Evolutionary conservation across 2,797 vertebrate genomes (phyloP).

Genomic region (Thamnophis elegans): DNA sequence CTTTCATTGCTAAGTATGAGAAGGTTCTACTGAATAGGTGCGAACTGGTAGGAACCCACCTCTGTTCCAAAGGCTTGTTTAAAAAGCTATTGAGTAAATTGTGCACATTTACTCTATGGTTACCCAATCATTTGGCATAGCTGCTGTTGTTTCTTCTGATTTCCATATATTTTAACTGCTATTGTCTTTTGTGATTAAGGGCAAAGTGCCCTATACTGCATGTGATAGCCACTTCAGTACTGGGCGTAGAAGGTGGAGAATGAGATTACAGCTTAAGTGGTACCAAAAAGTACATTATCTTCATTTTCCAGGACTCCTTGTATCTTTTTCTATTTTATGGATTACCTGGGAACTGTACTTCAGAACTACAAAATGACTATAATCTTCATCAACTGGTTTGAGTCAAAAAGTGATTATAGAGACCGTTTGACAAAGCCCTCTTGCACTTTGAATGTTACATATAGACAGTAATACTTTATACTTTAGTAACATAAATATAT

Average conservation of each 20-base stretch:
- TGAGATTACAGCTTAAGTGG: neutral
- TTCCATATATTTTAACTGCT: neutral
- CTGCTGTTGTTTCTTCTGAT: constrained; percentile 1
- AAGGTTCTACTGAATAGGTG: no score
- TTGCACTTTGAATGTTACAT: constrained; percentile 18
- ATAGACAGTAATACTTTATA: constrained; percentile 7
- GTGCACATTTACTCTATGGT: neutral
- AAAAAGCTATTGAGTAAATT: neutral
- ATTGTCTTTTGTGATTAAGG: constrained; percentile 14
- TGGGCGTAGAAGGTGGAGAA: neutral
- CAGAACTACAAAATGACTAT: constrained; percentile 3
- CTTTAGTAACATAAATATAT: neutral
- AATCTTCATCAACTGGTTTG: constrained; percentile 15
- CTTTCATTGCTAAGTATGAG: neutral
- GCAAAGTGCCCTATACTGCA: neutral
- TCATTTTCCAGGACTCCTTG: neutral
- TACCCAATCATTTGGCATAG: neutral
- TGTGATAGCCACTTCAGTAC: neutral
- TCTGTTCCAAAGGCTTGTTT: neutral
- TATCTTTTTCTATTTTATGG: constrained; percentile 18
- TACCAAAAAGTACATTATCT: neutral
- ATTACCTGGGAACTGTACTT: constrained; percentile 3
- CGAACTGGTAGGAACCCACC: no score
- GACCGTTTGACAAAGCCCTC: neutral
- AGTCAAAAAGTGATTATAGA: constrained; percentile 28